Base-by-base conservation (phyloP, 2,113 vertebrate genomes). In the Mugil cephalus region DNA sequence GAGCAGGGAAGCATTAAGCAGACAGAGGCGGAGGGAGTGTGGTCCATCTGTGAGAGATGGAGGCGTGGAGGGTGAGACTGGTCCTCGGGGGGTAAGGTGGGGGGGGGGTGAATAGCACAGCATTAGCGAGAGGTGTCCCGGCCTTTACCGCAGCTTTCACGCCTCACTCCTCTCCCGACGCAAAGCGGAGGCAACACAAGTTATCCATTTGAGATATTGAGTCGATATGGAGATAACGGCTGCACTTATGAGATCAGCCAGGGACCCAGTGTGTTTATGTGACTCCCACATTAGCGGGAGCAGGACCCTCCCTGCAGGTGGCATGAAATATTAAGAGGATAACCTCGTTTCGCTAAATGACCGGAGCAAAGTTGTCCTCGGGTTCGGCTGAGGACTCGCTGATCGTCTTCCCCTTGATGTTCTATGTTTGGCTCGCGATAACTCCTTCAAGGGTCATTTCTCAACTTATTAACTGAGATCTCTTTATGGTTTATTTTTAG, bases 171-270 rank as follows among this genome's bases (percentile, higher is more conserved):
- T 93, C 92, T 87, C 87, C 88, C 94, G 91, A 95, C 93, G 89
- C 94, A 95, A 94, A 96, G 95, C 93, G 93, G 89, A 95, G 92
- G 92, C 92, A 95, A 95, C 95, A 95, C 94, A 92, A 94, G 89
- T 95, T 93, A 93, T 95, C 95, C 95, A 95, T 95, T 95, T 96
- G 95, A 95, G 95, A 95, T 94, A 94, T 89, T 83, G 94, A 94
- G 94, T 94, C 91, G 91, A 91, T 94, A 94, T 92, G 93, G 95
- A 95, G 94, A 96, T 94, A 94, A 95, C 94, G 72, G 90, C 90
- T 87, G 93, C 93, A 92, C 92, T 95, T 93, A 94, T 88, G 91
- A 92, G 90, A 92, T 68, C 90, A 89, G 91, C 94, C 68, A 84
- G 94, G 94, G 94, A 95, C 90, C 62, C 93, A 74, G 92, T 83